Evolutionary conservation across 1,140 invertebrate genomes (phyloP).

Genomic region (Muscidifurax raptorellus): DNA sequence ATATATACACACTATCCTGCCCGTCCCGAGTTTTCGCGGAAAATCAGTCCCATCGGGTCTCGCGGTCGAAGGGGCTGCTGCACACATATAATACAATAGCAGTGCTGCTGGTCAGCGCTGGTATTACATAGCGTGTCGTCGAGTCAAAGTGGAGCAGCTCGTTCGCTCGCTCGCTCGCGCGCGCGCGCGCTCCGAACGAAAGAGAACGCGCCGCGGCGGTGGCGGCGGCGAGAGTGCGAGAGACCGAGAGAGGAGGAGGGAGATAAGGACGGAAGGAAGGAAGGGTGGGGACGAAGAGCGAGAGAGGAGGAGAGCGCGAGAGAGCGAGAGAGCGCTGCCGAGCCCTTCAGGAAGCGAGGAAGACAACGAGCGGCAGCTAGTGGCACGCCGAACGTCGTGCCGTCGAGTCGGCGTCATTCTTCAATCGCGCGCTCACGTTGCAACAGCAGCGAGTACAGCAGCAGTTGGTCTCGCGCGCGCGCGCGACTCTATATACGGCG

Average conservation of each 20-base stretch:
- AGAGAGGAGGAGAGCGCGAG: slow-evolving; percentile 18
- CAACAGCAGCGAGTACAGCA: not conserved
- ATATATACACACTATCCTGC: no score
- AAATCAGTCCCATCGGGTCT: not conserved
- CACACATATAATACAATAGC: no score
- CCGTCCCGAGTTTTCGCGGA: not conserved
- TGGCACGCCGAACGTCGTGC: slow-evolving; percentile 67
- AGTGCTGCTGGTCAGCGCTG: slow-evolving; percentile 32
- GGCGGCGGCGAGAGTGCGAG: slow-evolving; percentile 58
- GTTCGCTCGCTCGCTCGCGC: slow-evolving; percentile 42
- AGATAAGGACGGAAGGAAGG: slow-evolving; percentile 42
- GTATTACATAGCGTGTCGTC: slow-evolving; percentile 24
- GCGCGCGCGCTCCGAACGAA: not conserved
- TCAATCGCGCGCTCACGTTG: not conserved
- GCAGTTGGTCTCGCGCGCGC: not conserved
- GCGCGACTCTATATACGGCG: not conserved
- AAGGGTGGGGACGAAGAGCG: slow-evolving; percentile 26
- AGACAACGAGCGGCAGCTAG: slow-evolving; percentile 59
- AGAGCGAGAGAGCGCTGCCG: slow-evolving; percentile 11
- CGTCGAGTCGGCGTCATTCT: slow-evolving; percentile 56
- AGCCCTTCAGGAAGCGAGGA: slow-evolving; percentile 45
- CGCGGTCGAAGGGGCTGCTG: not conserved
- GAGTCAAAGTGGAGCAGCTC: slow-evolving; percentile 40
- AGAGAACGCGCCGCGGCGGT: slow-evolving; percentile 57
- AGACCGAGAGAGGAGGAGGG: slow-evolving; percentile 49